phyloP scores from a whole-genome alignment of 2,113 vertebrate genomes.

The Macrotis lagotis region DNA sequence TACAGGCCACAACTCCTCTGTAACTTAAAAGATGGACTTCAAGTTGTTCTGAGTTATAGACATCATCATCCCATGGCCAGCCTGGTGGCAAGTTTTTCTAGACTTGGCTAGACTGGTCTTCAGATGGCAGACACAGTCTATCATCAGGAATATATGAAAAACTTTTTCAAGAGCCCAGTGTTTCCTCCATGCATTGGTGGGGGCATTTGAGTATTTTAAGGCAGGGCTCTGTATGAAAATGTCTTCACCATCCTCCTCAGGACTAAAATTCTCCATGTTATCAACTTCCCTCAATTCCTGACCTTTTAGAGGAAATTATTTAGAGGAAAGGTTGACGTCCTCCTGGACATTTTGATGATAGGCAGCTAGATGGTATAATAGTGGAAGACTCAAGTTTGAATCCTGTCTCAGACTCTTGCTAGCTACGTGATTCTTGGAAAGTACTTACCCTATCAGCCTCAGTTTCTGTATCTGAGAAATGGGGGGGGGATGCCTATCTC shows the following conservation, averaged over 20 bases:
- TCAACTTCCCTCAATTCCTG: neutral
- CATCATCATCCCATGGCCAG: neutral
- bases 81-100: neutral
- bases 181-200: too few species aligned
- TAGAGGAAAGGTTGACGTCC: too few species aligned
- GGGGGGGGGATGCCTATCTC: too few species aligned
- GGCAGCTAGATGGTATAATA: too few species aligned
- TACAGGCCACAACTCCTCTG: too few species aligned
- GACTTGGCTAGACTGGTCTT: neutral
- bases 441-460: too few species aligned
- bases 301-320: neutral
- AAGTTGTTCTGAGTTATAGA: neutral
- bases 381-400: too few species aligned
- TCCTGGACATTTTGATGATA: too few species aligned
- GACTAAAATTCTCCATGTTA: neutral
- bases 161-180: neutral
- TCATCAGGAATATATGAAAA: neutral
- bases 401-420: too few species aligned
- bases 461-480: too few species aligned
- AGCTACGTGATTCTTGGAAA: too few species aligned
- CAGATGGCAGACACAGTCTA: neutral
- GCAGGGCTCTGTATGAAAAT: neutral
- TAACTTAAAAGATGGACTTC: neutral
- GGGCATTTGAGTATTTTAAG: neutral
- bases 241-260: neutral